Base-by-base conservation (phyloP, 2,797 vertebrate genomes). In the Champsocephalus esox region DNA sequence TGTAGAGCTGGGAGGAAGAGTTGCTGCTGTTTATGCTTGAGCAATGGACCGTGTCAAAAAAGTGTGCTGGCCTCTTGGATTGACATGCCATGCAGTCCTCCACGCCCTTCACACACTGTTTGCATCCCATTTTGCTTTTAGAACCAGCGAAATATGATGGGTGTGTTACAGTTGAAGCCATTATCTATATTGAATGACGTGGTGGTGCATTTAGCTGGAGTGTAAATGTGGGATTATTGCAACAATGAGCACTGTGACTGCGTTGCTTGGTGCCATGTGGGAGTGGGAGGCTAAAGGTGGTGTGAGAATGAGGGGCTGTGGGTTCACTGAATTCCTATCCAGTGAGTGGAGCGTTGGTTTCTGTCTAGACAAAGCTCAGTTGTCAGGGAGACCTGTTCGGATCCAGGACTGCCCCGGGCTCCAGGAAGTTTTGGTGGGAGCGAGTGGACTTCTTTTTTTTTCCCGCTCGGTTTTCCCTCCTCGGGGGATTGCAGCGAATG, bases 291-390 rank as follows among this genome's bases (percentile, higher is more conserved):
- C 73, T 74, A 70, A 83, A 87, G 82, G 86, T 90, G 86, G 80
- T 88, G 86, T 82, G 85, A 89, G 88, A 86, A 81, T 70, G 86
- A 88, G 81, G 72, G 81, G 59, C 80, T 88, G 83, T 91, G 89
- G 88, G 80, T 92, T 91, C 84, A 74, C 79, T 75, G 75, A 91
- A 94, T 93, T 93, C 90, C 88, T 92, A 80, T 89, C 84, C 73
- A 70, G 82, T 94, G 90, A 94, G 91, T 83, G 38, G 79, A 77
- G 91, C 84, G 64, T 86, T 84, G 88, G 83, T 91, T 91, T 87
- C 89, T 87, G 90, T 93, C 92, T 93, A 94, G 92, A 95, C 93
- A 88, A 89, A 90, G 89, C 88, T 86, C 83, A 81, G 89, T 89
- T 90, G 86, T 91, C 88, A 85, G 85, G 86, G 89, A 90, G 84